Evolutionary conservation across 2,797 vertebrate species (phyloP), one percentile per base, ranked within the genome.

Genomic region (Silurus lanzhouensis): DNA sequence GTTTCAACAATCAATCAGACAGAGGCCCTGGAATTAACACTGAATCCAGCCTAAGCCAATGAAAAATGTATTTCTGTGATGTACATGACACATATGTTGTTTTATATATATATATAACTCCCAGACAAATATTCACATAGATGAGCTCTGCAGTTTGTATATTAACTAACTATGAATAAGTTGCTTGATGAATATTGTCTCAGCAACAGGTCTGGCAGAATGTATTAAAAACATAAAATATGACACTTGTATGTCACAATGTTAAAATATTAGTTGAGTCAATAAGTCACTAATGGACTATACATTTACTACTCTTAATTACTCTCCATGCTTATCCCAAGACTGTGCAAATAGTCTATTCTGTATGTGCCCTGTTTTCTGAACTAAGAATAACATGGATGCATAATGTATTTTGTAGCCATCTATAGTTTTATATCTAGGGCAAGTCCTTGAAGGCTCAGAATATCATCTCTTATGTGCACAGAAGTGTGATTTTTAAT

Each of bases 361-460:
- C 61, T 64, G 19, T 80, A 48, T 80, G 38, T 48, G 60, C 77
- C 78, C 78, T 66, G 61, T 52, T 80, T 80, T 9, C 13, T 38
- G 14, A 66, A 38, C 63, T 31, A 68, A 84, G 63, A 70, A 70
- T 75, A 68, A 84, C 63, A 70, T 78, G 44, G 5, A 63, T 67
- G 63, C 19, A 60, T 55, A 15, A 77, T 60, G 38, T 70, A 79
- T 71, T 79, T 19, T 27, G 76, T 78, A 70, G 31, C 75, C 76
- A 77, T 67, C 66, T 80, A 70, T 70, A 85, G 67, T 52, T 57
- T 85, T 64, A 8, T 66, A 81, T 81, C 27, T 74, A 55, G 68
- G 78, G 70, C 61, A 67, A 74, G 77, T 52, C 84, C 68, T 85
- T 81, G 17, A 72, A 72, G 60, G 14, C 9, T 81, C 60, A 81